Base-by-base conservation (phyloP, 2,888 invertebrate species). In the Cephus spinipes region DNA sequence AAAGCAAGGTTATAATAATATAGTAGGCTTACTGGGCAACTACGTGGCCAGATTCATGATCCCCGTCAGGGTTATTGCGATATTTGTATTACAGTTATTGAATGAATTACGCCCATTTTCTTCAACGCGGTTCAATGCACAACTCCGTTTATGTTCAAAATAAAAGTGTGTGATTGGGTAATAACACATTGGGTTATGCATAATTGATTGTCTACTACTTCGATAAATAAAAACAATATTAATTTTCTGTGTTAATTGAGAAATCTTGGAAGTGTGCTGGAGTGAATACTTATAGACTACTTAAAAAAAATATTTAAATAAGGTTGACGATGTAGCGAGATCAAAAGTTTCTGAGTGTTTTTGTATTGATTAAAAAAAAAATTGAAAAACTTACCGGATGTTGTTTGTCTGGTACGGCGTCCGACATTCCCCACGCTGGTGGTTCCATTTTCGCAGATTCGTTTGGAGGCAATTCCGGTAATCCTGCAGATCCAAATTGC, bases 371-470 rank as follows among this genome's bases (percentile, higher is more conserved):
- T 23, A 55, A 55, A 2, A 55, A 9, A 31, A 31, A 55, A 55
- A 23, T 9, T 55, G 55, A 55, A 15, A 55, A 9, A 35, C 84
- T 85, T 85, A 90, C 90, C 86, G 89, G 90, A 81, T 91, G 90
- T 84, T 90, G 90, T 79, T 91, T 91, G 76, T 91, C 90, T 87
- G 89, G 90, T 40, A 88, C 87, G n/a, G 89, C 83, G 81, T 91
- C 90, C 34, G 89, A 86, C 85, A 91, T 89, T 79, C 89, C 90
- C 90, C 90, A 91, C 32, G 87, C 87, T 30, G 89, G 87, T 79
- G 87, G 87, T 78, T 91, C 90, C 75, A 90, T 88, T 82, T 91
- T 91, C 31, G 85, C 84, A 73, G 86, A 85, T 80, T 91, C 90
- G 33, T 86, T 89, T 31, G 87, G 88, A 36, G 87, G 88, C 77